These are phyloP conservation scores for Todiramphus saurophagus DNA, from an alignment of 2,113 vertebrate genomes.

Conservation along the genomic window DNA sequence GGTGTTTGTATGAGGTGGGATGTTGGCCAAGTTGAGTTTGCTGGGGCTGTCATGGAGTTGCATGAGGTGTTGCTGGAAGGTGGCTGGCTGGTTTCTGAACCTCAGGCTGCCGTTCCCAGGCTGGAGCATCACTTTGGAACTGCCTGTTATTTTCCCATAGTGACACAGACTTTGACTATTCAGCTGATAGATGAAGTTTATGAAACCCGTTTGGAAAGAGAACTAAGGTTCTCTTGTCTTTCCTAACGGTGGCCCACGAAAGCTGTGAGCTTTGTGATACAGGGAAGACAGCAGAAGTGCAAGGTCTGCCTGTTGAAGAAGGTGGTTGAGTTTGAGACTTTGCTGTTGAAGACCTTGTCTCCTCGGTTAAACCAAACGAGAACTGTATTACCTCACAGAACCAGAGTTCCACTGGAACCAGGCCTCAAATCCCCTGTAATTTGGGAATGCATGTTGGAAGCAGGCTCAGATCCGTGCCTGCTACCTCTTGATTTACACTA, in stretches of 20 bases:
- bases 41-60: not conserved
- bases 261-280: accelerated
- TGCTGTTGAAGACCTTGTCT: not conserved
- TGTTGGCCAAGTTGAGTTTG: not conserved
- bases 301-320: not conserved
- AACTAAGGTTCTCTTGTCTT: not conserved
- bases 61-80: not conserved
- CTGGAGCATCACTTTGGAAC: not conserved
- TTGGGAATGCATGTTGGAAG: not conserved
- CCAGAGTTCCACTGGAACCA: not conserved
- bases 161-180: not conserved
- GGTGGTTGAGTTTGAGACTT: not conserved
- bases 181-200: not conserved
- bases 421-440: accelerated
- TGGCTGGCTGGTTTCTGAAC: not conserved
- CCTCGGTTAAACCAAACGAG: not conserved
- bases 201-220: not conserved
- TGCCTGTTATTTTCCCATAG: not conserved
- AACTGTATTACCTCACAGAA: not conserved
- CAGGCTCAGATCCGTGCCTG: accelerated
- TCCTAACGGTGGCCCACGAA: not conserved
- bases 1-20: too few species aligned
- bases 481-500: not conserved
- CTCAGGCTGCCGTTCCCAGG: not conserved
- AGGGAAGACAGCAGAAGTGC: not conserved